phyloP scores from a whole-genome alignment of 1,140 invertebrate species.

The Magallana angulata region DNA sequence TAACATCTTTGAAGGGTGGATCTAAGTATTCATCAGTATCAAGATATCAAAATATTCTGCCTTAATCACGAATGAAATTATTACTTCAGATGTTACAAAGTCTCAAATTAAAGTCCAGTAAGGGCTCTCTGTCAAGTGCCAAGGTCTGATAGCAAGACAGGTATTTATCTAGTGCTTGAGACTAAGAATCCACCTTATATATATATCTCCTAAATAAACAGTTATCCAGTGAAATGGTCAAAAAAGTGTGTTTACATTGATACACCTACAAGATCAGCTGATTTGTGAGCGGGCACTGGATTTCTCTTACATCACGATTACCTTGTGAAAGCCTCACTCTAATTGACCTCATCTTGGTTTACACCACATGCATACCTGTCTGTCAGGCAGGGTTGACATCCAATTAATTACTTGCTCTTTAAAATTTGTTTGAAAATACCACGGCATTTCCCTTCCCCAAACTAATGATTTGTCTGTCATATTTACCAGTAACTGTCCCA shows the following conservation, averaged over 20 bases:
- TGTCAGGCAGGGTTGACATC: neutral
- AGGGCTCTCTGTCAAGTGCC: neutral
- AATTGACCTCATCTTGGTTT: neutral
- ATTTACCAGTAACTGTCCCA: neutral
- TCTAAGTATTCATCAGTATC: neutral
- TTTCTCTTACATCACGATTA: conserved; percentile 8
- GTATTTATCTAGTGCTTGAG: neutral
- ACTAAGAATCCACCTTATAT: neutral
- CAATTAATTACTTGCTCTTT: conserved; percentile 21
- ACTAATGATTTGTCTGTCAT: neutral
- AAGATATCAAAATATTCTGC: neutral
- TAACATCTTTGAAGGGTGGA: neutral
- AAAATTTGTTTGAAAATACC: conserved; percentile 6
- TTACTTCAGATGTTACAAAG: neutral
- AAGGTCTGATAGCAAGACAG: neutral
- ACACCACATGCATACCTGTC: conserved; percentile 12
- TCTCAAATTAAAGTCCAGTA: neutral
- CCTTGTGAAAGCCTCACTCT: neutral
- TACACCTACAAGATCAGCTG: conserved; percentile 5
- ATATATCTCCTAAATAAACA: conserved; percentile 1
- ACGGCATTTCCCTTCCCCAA: neutral
- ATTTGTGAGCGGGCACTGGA: neutral
- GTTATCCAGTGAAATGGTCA: neutral
- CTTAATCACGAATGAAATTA: neutral
- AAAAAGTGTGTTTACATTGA: neutral